Percentiles rank a stretch among this genome's conserved stretches.
Evolutionary conservation across 2,888 invertebrate genomes (phyloP).

Genomic region (Anodontia alba): DNA sequence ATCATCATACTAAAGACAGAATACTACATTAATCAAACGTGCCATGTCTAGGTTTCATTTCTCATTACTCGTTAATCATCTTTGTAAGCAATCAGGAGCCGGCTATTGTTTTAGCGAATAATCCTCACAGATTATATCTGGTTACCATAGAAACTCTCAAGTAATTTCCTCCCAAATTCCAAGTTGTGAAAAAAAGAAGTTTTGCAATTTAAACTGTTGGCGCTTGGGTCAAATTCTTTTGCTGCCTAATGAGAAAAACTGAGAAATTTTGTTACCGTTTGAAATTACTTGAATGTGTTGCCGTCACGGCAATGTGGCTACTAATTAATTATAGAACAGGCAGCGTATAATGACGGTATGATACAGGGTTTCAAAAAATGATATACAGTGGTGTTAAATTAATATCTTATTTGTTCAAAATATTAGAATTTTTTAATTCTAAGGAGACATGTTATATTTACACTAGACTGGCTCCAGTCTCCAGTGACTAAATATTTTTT

Average conservation of each 20-base stretch:
- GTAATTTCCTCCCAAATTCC: constrained; percentile 20
- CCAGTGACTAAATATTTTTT: no score
- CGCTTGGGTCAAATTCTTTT: constrained; percentile 16
- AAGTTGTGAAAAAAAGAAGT: constrained; percentile 20
- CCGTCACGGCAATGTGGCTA: background rate
- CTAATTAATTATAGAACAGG: constrained; percentile 10
- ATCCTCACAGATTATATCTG: constrained; percentile 14
- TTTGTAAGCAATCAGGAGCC: constrained; percentile 17
- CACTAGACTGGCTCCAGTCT: no score
- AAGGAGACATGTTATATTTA: no score
- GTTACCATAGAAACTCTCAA: constrained; percentile 13
- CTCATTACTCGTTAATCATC: constrained; percentile 5
- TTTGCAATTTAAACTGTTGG: constrained; percentile 21
- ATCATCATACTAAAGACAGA: background rate
- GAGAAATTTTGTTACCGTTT: constrained; percentile 11
- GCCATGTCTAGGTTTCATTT: background rate
- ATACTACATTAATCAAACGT: background rate
- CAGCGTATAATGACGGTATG: background rate
- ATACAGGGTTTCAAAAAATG: no score
- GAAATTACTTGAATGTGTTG: background rate
- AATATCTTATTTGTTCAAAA: no score
- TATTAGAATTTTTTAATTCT: no score
- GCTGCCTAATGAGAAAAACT: constrained; percentile 7
- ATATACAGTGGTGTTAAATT: no score
- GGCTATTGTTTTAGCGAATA: constrained; percentile 17